Base-by-base conservation (phyloP, 1,140 invertebrate species). In the Papilio machaon region DNA sequence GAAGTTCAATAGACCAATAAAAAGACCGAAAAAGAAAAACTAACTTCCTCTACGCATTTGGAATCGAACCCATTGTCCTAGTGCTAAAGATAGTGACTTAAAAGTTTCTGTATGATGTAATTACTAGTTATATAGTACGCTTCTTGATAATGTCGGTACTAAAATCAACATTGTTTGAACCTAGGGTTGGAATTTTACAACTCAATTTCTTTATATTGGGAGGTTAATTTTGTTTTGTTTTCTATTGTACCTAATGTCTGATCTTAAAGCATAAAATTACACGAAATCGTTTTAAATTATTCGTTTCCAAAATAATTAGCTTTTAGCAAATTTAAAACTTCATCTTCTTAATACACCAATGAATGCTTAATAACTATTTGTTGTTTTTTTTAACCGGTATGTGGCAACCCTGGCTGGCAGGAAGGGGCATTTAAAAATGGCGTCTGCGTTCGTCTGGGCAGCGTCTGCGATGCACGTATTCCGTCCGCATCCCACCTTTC, bases 381-480 rank as follows among this genome's bases (percentile, higher is more conserved):
- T 67, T 35, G n/a, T 60, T 46, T 38, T 2, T 2, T 49, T 73
- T 67, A 74, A 47, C 35, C 23, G 46, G 47, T 43, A 60, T 13
- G 81, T 58, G 82, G 1, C 86, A 90, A 80, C 88, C 87, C 89
- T 90, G 79, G 23, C 46, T 30, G 75, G 82, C 85, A 85, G 85
- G 86, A 87, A 85, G 85, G 81, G 77, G 67, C 83, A 85, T 88
- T 88, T 86, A 86, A 89, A 89, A 86, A 88, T 85, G 88, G 86
- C 87, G 87, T 82, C 82, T 78, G 82, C 86, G 85, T 84, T 81
- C 83, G 83, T 88, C 86, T 88, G 83, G 81, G 79, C 83, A 73
- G 77, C 81, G 86, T 90, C 90, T 90, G 90, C 88, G 87, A 88
- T 76, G 85, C 81, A 83, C 83, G 83, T 88, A 90, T 90, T 85